Evolutionary conservation across 2,888 invertebrate species (phyloP).

Genomic region (Watsonalla binaria): DNA sequence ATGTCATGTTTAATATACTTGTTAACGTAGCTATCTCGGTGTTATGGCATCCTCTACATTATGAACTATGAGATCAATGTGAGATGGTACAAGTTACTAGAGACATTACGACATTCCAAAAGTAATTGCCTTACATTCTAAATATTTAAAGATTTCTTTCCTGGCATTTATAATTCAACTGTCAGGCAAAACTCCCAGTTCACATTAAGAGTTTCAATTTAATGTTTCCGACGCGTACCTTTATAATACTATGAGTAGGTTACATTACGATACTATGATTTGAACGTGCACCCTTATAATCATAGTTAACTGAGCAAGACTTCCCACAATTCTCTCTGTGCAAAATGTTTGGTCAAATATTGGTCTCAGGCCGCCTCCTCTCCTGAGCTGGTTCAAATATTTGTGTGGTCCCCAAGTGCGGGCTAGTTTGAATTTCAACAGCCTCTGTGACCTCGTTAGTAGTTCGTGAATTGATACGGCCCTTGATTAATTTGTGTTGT

Average conservation of each 20-base stretch:
- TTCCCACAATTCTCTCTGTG: too few species aligned
- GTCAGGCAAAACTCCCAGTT: too few species aligned
- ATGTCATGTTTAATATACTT: too few species aligned
- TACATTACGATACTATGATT: too few species aligned
- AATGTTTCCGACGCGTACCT: too few species aligned
- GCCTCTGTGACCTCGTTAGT: slow-evolving; percentile 38
- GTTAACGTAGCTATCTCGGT: not conserved
- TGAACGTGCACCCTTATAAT: not conserved
- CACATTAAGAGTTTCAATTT: too few species aligned
- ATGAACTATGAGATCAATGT: slow-evolving; percentile 10
- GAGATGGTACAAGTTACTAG: slow-evolving; percentile 5
- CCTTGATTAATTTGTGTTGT: slow-evolving; percentile 40
- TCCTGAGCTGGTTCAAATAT: slow-evolving; percentile 32
- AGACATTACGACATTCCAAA: not conserved
- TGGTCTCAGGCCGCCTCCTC: not conserved
- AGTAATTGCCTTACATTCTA: too few species aligned
- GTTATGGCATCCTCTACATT: slow-evolving; percentile 9
- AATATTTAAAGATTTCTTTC: too few species aligned
- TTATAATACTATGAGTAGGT: too few species aligned
- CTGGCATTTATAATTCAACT: too few species aligned
- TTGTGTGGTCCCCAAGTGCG: slow-evolving; percentile 29
- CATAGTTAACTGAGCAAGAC: too few species aligned
- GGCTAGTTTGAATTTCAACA: slow-evolving; percentile 44
- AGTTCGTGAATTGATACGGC: slow-evolving; percentile 38
- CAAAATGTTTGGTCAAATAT: not conserved